Evolutionary conservation across 2,113 vertebrate species (phyloP).

Genomic region (Pogonocichla stellata): DNA sequence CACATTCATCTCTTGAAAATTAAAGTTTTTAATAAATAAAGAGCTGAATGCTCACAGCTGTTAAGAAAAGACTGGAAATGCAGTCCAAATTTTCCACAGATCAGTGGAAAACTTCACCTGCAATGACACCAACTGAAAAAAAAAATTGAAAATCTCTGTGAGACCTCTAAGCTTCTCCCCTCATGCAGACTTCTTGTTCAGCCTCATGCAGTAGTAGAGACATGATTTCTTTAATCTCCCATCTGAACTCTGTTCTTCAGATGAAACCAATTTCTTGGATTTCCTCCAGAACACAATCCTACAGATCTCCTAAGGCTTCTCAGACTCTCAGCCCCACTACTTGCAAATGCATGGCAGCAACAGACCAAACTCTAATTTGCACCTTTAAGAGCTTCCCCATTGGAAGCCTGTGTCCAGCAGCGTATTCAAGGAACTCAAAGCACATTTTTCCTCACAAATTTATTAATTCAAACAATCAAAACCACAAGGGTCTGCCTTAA

Average conservation of each 20-base stretch:
- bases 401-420: slow-evolving; percentile 52
- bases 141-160: fast-evolving
- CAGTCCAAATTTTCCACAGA: neutral
- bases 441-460: neutral
- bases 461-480: slow-evolving; percentile 12
- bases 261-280: slow-evolving; percentile 42
- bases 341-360: slow-evolving; percentile 1
- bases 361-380: slow-evolving; percentile 50
- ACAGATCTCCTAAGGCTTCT: slow-evolving; percentile 20
- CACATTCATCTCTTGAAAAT: neutral
- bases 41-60: neutral
- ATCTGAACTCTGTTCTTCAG: slow-evolving; percentile 4
- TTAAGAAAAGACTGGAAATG: neutral
- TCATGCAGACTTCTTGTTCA: neutral
- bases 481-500: neutral
- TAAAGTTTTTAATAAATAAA: neutral
- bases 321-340: neutral
- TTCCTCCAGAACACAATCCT: slow-evolving; percentile 10
- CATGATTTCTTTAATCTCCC: slow-evolving; percentile 1
- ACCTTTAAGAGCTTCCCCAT: slow-evolving; percentile 53
- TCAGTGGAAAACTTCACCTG: neutral
- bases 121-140: neutral
- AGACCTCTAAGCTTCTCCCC: neutral
- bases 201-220: neutral
- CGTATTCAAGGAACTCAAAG: neutral